A percentile compares a stretch with the other conserved stretches of the same genome.
Evolutionary conservation across 2,888 invertebrate genomes (phyloP).

Genomic region (Stenodera caucasica): DNA sequence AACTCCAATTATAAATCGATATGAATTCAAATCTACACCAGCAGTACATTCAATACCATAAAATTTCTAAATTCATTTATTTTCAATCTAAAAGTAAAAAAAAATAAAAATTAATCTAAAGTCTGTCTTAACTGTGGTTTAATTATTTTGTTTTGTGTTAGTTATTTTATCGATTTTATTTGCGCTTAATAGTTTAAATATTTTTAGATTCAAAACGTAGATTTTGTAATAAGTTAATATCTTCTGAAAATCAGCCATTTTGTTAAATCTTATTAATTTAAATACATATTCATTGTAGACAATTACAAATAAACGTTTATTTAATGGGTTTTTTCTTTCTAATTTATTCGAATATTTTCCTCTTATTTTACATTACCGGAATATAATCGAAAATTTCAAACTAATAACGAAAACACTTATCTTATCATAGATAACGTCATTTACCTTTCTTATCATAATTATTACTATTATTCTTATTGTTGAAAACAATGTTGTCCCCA

Average conservation of each 20-base stretch:
- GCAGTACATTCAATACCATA: conserved; percentile 37
- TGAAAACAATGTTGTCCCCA: background rate
- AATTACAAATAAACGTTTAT: conserved; percentile 11
- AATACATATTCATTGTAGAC: background rate
- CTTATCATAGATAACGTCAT: conserved; percentile 8
- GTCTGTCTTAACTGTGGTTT: conserved; percentile 20
- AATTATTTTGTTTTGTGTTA: conserved; percentile 16
- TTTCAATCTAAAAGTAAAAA: background rate
- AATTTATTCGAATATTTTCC: background rate
- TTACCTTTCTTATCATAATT: background rate
- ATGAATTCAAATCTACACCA: conserved; percentile 56
- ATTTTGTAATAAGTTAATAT: background rate
- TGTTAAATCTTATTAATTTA: background rate
- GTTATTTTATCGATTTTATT: conserved; percentile 18
- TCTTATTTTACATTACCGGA: background rate
- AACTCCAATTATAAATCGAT: conserved; percentile 65
- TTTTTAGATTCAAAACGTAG: background rate
- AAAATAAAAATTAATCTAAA: conserved; percentile 8
- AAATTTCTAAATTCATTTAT: background rate
- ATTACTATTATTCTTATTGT: background rate
- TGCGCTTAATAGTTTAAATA: conserved; percentile 17
- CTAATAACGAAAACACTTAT: background rate
- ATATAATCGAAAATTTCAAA: background rate
- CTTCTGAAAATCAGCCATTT: background rate
- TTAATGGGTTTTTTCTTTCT: conserved; percentile 6